Conservation (phyloP, 2,888 invertebrate species). For the Lacanobia oleracea region DNA sequence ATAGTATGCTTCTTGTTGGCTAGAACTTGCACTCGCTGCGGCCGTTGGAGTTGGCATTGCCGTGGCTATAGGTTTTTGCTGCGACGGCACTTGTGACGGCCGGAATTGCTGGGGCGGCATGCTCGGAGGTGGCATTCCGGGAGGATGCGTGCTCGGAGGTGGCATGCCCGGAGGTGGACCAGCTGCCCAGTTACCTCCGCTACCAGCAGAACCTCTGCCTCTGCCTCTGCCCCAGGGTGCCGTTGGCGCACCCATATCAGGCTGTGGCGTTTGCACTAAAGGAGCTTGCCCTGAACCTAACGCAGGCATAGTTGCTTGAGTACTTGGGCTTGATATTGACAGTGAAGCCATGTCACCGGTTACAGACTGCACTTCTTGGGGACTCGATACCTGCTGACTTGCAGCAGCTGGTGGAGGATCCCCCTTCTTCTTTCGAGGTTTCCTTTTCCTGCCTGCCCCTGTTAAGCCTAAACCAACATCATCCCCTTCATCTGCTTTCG, state of each 20-base stretch:
- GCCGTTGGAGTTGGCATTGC: not conserved
- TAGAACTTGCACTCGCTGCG: not conserved
- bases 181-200: slow-evolving; percentile 23
- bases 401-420: slow-evolving; percentile 32
- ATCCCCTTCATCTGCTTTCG: slow-evolving; percentile 40
- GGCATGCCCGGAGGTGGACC: not conserved
- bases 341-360: slow-evolving; percentile 5
- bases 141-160: not conserved
- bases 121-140: not conserved
- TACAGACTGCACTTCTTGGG: slow-evolving; percentile 1
- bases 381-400: slow-evolving; percentile 17
- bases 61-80: not conserved
- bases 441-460: slow-evolving; percentile 62
- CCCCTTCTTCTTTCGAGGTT: slow-evolving; percentile 59
- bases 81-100: not conserved
- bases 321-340: slow-evolving; percentile 4
- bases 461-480: slow-evolving; percentile 62
- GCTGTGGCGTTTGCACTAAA: slow-evolving; percentile 20
- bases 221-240: slow-evolving; percentile 18
- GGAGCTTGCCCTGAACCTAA: slow-evolving; percentile 6
- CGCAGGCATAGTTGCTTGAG: not conserved
- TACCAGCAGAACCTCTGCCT: slow-evolving; percentile 23
- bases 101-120: not conserved
- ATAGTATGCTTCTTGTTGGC: not conserved
- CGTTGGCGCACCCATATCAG: not conserved